Evolutionary conservation across 2,797 vertebrate species (phyloP).

Genomic region (Channallabes apus): DNA sequence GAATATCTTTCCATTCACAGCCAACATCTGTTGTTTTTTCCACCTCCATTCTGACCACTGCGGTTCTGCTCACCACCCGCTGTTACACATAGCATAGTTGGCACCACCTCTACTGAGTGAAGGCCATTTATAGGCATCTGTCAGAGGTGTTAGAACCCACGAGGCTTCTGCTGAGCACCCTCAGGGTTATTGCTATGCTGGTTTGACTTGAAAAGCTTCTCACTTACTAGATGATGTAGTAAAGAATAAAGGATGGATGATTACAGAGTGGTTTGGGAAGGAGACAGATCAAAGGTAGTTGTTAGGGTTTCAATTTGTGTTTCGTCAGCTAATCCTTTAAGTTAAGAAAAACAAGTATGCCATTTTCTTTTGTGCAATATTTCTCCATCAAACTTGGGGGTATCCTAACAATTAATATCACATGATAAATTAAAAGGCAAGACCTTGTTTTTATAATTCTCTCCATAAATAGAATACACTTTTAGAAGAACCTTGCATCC

Average conservation of each 20-base stretch:
- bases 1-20: not conserved
- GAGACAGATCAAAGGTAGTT: not conserved
- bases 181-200: not conserved
- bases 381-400: too few species aligned
- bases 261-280: not conserved
- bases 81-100: not conserved
- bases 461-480: not conserved
- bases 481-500: not conserved
- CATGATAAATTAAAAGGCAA: too few species aligned
- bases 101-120: not conserved
- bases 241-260: not conserved
- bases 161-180: not conserved
- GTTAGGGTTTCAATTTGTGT: not conserved
- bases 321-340: not conserved
- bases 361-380: not conserved
- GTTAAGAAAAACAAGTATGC: not conserved
- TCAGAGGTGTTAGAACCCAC: not conserved
- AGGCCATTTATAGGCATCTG: not conserved
- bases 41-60: not conserved
- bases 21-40: not conserved
- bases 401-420: not conserved
- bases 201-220: slow-evolving; percentile 3
- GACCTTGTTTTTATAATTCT: not conserved
- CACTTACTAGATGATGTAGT: not conserved
- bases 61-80: not conserved